These are phyloP conservation scores for Criorhina ranunculi DNA, from an alignment of 2,888 invertebrate species.

Conservation along the genomic window DNA sequence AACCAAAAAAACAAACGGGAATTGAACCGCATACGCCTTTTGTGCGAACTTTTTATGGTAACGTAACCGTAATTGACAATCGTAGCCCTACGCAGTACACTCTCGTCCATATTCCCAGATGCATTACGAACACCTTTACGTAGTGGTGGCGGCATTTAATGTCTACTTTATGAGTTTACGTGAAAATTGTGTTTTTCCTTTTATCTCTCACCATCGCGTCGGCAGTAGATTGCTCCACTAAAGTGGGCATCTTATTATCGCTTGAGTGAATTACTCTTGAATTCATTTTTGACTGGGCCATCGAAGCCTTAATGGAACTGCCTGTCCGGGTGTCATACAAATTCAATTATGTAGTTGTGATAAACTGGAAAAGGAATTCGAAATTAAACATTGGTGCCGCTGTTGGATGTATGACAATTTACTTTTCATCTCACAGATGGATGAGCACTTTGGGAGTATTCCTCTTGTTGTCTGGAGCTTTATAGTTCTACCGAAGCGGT, in stretches of 20 bases:
- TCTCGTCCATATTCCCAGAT: conserved; percentile 38
- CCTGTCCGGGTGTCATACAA: neutral
- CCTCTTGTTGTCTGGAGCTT: too few species aligned
- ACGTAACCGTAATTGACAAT: conserved; percentile 67
- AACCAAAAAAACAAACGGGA: conserved; percentile 62
- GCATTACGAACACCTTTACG: conserved; percentile 61
- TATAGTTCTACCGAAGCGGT: too few species aligned
- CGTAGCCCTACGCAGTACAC: conserved; percentile 47
- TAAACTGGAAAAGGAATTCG: too few species aligned
- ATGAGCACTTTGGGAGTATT: too few species aligned
- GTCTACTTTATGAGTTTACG: conserved; percentile 59
- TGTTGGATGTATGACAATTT: too few species aligned
- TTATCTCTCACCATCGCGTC: conserved; percentile 23
- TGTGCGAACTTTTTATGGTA: conserved; percentile 67
- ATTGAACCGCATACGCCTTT: conserved; percentile 51
- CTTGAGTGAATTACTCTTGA: conserved; percentile 44
- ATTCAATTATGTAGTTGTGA: neutral
- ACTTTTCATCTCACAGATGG: too few species aligned
- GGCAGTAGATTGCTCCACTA: conserved; percentile 21
- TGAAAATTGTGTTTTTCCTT: conserved; percentile 38
- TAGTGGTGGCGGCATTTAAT: conserved; percentile 27
- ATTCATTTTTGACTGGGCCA: conserved; percentile 45
- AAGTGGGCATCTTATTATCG: conserved; percentile 57
- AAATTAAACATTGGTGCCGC: too few species aligned
- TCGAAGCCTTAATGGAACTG: conserved; percentile 32